A percentile compares a stretch with the other conserved stretches of the same genome.
Conservation (phyloP, 2,113 vertebrate genomes). For the Podarcis muralis region DNA sequence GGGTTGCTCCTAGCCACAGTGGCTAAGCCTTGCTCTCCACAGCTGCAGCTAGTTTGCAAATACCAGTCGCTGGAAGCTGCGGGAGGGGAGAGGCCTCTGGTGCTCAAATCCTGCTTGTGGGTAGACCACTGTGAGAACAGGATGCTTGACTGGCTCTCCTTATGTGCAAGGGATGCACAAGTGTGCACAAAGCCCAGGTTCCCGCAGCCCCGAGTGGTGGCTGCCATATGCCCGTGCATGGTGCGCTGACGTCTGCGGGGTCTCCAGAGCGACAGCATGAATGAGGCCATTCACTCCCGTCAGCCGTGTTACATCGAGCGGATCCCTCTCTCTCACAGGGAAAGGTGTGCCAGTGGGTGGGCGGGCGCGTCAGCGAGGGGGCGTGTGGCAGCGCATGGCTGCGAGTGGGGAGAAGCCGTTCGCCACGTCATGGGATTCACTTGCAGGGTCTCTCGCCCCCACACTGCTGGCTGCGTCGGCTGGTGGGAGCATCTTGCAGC, state of each 20-base stretch:
- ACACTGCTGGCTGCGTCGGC: neutral
- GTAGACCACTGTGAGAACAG: no score
- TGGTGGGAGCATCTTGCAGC: neutral
- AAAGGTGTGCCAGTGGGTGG: no score
- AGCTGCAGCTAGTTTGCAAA: no score
- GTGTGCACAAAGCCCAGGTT: no score
- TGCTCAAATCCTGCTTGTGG: no score
- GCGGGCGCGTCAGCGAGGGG: neutral
- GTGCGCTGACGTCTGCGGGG: neutral
- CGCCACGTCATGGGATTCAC: constrained; percentile 18
- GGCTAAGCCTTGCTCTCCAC: no score
- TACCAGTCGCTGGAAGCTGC: no score
- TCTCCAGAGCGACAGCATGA: neutral
- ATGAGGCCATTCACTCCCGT: neutral
- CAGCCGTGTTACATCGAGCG: neutral
- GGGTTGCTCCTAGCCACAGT: no score
- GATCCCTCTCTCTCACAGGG: neutral
- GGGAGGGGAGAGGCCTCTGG: no score
- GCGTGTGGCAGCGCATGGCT: neutral
- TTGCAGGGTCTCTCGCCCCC: neutral
- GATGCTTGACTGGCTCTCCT: no score
- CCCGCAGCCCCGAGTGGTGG: no score
- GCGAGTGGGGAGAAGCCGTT: neutral
- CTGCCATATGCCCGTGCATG: neutral
- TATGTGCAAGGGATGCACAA: no score